Conservation (phyloP, 1,140 invertebrate genomes). For the Zaprionus vittiger region DNA sequence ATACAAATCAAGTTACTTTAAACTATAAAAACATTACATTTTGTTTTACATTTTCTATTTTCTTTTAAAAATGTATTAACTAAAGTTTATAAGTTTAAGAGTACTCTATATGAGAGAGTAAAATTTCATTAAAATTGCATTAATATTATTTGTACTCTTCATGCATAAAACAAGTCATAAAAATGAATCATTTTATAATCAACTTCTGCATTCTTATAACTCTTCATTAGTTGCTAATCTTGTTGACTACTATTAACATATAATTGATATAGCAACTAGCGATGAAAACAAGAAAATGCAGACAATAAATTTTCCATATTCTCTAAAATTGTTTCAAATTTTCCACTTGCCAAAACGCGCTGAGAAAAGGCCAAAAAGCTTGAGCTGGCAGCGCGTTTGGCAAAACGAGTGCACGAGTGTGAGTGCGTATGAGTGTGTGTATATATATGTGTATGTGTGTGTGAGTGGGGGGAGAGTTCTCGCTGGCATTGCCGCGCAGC, state of each 20-base stretch:
- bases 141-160: too few relatives aligned
- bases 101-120: too few relatives aligned
- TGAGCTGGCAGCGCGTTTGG: background rate
- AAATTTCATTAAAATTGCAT: too few relatives aligned
- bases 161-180: background rate
- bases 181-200: background rate
- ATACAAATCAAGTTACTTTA: too few relatives aligned
- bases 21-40: too few relatives aligned
- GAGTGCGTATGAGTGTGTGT: background rate
- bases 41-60: too few relatives aligned
- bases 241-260: too few relatives aligned
- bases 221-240: background rate
- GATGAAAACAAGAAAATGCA: too few relatives aligned
- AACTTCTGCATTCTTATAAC: background rate
- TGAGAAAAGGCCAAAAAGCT: slow-evolving; percentile 1
- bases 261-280: too few relatives aligned
- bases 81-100: background rate
- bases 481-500: slow-evolving; percentile 36
- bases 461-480: background rate
- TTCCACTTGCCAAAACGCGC: background rate
- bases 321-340: background rate
- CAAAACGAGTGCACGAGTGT: background rate
- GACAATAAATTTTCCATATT: too few relatives aligned
- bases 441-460: background rate
- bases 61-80: too few relatives aligned